Percentiles rank a stretch among this genome's conserved stretches.
These are phyloP conservation scores for Rhopilema esculentum DNA, from an alignment of 30 jellyfish, hydroid and myxozoan species.

Conservation along the genomic window DNA sequence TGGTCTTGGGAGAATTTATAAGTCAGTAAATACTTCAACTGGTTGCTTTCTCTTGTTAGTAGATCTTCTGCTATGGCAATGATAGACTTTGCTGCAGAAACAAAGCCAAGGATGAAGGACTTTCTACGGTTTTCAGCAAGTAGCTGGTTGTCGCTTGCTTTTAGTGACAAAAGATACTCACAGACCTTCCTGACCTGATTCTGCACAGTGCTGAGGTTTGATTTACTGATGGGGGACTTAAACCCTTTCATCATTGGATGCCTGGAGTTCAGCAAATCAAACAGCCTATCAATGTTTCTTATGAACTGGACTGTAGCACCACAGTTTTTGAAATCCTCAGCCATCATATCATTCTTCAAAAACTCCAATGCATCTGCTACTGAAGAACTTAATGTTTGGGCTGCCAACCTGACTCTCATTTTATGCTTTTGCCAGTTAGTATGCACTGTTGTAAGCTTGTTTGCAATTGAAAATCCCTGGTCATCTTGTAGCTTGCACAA, in stretches of 20 bases:
- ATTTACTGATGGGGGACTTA: slow-evolving; percentile 47
- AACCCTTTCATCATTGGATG: slow-evolving; percentile 74
- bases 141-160: slow-evolving; percentile 15
- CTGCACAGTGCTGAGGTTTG: not conserved
- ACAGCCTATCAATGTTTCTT: slow-evolving; percentile 13
- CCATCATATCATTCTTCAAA: not conserved
- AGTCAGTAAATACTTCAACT: slow-evolving; percentile 22
- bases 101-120: slow-evolving; percentile 25
- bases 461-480: slow-evolving; percentile 12
- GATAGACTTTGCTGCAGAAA: slow-evolving; percentile 3
- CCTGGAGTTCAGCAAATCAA: slow-evolving; percentile 73
- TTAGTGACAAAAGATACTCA: slow-evolving; percentile 11
- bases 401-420: slow-evolving; percentile 48
- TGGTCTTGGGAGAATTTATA: slow-evolving; percentile 59
- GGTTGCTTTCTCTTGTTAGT: slow-evolving; percentile 14
- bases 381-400: slow-evolving; percentile 36
- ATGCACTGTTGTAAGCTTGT: slow-evolving; percentile 14
- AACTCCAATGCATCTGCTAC: slow-evolving; percentile 58
- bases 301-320: slow-evolving; percentile 45
- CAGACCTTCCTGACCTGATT: not conserved
- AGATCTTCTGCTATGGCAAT: not conserved
- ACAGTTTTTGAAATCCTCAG: slow-evolving; percentile 14
- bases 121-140: slow-evolving; percentile 4
- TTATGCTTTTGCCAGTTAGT: slow-evolving; percentile 36
- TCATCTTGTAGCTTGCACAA: slow-evolving; percentile 33